Percentiles rank a stretch among this genome's conserved stretches.
Conservation (phyloP, 2,797 vertebrate genomes). For the Hydrophis major region DNA sequence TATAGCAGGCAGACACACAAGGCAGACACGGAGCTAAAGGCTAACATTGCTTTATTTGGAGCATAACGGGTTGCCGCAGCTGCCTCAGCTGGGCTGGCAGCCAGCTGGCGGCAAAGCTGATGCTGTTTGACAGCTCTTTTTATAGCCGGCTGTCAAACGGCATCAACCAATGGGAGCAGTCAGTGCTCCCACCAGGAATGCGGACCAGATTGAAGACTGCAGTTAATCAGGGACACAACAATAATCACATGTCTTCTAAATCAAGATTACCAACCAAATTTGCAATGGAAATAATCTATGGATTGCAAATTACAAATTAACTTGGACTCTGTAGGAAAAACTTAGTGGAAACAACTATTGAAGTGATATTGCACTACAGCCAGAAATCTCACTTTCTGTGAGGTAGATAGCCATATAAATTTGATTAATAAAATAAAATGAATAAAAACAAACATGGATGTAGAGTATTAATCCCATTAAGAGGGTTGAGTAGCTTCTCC, state of each 20-base stretch:
- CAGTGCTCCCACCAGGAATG: too few species aligned
- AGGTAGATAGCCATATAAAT: not conserved
- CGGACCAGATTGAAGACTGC: too few species aligned
- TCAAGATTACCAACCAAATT: not conserved
- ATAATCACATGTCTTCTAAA: not conserved
- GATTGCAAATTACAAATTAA: not conserved
- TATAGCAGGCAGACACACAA: too few species aligned
- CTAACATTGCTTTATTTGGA: too few species aligned
- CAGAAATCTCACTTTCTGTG: not conserved
- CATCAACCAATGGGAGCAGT: too few species aligned
- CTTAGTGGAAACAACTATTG: not conserved
- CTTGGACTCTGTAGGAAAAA: not conserved
- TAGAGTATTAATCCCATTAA: not conserved
- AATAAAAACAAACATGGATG: not conserved
- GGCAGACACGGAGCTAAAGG: too few species aligned
- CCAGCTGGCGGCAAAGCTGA: too few species aligned
- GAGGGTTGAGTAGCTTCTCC: not conserved
- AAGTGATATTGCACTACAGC: not conserved
- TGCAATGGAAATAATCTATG: not conserved
- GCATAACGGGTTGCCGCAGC: too few species aligned
- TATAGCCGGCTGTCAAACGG: too few species aligned
- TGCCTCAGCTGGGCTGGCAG: too few species aligned
- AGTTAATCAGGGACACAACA: too few species aligned
- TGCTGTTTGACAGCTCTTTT: too few species aligned
- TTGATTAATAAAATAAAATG: not conserved